Evolutionary conservation across 2,113 vertebrate species (phyloP).

Genomic region (Erythrolamprus reginae): DNA sequence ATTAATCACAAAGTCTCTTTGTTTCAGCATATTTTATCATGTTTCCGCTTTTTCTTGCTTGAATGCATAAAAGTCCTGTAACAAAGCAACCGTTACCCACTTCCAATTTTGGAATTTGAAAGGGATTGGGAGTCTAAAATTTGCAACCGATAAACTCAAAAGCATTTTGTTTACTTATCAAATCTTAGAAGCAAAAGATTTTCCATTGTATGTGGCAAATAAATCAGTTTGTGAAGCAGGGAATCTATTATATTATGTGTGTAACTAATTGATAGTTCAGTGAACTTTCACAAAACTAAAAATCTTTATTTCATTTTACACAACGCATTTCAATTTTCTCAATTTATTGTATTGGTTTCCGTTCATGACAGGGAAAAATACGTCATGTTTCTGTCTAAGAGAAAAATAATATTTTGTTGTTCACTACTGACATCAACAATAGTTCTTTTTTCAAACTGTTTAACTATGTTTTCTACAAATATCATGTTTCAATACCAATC

Average conservation of each 20-base stretch:
- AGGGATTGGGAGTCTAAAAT: not conserved
- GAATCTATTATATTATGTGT: not conserved
- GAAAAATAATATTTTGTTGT: not conserved
- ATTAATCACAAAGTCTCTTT: not conserved
- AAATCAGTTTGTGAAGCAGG: not conserved
- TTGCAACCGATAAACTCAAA: not conserved
- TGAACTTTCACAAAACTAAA: not conserved
- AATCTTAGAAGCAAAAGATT: not conserved
- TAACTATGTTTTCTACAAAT: slow-evolving; percentile 1
- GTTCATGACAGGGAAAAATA: not conserved
- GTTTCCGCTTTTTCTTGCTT: not conserved
- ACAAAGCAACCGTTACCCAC: not conserved
- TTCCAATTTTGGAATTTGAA: not conserved
- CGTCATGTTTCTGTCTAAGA: not conserved
- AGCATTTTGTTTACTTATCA: not conserved
- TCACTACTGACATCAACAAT: not conserved
- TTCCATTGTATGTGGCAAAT: not conserved
- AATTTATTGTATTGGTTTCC: slow-evolving; percentile 23
- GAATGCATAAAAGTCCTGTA: not conserved
- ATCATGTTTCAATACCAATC: not conserved
- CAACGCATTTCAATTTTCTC: not conserved
- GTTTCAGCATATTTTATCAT: not conserved
- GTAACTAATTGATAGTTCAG: not conserved
- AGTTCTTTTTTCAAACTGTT: not conserved
- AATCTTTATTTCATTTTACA: not conserved